Conservation (phyloP, 2,113 vertebrate genomes). For the Procavia capensis region DNA sequence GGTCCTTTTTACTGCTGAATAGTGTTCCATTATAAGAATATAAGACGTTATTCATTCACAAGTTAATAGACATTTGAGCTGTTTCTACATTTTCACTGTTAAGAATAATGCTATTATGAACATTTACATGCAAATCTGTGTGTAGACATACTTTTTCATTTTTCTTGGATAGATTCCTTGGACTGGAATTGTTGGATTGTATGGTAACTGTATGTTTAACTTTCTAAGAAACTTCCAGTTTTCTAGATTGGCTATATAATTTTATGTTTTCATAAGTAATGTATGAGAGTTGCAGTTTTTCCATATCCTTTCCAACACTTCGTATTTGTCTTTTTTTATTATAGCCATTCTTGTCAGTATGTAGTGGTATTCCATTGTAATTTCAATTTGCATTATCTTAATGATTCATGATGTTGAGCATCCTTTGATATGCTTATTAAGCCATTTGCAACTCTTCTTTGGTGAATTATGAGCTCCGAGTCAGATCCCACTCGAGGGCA, state of each 20-base stretch:
- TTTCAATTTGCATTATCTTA: too few relatives aligned
- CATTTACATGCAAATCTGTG: neutral
- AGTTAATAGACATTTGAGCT: neutral
- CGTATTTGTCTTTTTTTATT: too few relatives aligned
- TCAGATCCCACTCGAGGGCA: too few relatives aligned
- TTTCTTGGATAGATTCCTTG: neutral
- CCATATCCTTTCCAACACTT: neutral
- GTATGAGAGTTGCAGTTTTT: neutral
- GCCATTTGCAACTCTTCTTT: neutral
- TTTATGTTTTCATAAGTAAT: neutral
- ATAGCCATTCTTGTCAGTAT: too few relatives aligned
- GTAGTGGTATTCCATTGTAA: too few relatives aligned
- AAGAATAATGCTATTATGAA: neutral
- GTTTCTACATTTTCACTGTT: too few relatives aligned
- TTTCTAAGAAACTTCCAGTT: neutral
- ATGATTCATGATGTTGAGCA: too few relatives aligned
- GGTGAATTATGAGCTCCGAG: neutral
- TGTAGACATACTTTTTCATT: slow-evolving; percentile 16
- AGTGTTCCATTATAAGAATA: neutral
- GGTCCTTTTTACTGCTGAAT: neutral
- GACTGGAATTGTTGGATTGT: neutral
- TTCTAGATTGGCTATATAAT: neutral
- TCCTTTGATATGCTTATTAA: too few relatives aligned
- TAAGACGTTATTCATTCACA: neutral
- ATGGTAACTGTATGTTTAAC: neutral